phyloP scores from a whole-genome alignment of 2,888 invertebrate genomes.

The Lithophane ornitopus region DNA sequence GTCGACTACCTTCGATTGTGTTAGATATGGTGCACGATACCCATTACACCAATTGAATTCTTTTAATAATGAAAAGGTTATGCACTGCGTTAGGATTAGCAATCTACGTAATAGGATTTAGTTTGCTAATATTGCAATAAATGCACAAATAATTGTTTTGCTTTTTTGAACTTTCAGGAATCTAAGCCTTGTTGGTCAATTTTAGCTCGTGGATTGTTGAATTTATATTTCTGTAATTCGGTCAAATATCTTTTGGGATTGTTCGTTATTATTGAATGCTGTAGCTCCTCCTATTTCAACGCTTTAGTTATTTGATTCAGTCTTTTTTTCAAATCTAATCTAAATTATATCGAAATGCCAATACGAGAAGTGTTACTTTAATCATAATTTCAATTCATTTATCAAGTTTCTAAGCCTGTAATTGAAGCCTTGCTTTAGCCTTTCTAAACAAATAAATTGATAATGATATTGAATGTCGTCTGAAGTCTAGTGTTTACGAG shows the following conservation, averaged over 20 bases:
- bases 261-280: background rate
- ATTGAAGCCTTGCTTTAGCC: constrained; percentile 30
- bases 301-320: background rate
- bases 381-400: constrained; percentile 21
- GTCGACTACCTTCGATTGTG: constrained; percentile 60
- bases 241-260: background rate
- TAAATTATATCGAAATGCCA: background rate
- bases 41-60: constrained; percentile 60
- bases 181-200: constrained; percentile 3
- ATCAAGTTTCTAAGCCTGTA: constrained; percentile 41
- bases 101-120: constrained; percentile 30
- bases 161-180: background rate
- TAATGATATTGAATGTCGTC: constrained; percentile 42
- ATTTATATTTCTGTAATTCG: background rate
- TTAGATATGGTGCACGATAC: constrained; percentile 61
- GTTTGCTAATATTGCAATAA: constrained; percentile 14
- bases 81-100: constrained; percentile 30
- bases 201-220: background rate
- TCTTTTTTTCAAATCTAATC: background rate
- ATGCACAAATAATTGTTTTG: constrained; percentile 14
- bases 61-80: constrained; percentile 43
- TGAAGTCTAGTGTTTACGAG: constrained; percentile 45
- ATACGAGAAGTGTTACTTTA: constrained; percentile 1
- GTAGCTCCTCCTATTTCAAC: background rate
- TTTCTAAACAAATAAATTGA: constrained; percentile 41